Base-by-base conservation (phyloP, 2,797 vertebrate species). In the Rachycentron canadum region DNA sequence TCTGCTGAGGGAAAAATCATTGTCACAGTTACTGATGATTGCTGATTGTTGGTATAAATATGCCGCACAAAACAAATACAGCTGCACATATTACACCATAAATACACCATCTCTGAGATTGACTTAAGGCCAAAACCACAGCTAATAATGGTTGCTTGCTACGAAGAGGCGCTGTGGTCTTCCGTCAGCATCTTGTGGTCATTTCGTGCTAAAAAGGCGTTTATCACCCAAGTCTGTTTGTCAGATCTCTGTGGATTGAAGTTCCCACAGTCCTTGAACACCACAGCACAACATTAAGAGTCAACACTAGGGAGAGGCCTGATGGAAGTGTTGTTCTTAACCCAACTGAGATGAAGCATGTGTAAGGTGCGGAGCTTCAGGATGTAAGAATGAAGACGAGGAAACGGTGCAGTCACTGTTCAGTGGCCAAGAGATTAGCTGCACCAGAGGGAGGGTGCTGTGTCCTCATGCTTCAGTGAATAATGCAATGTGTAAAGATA, bases 351-450 rank as follows among this genome's bases (percentile, higher is more conserved):
- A 65, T 59, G 36, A 47, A 78, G 25, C 23, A 43, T 2, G 23
- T 38, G 17, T 56, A 26, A 38, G 19, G 30, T 8, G 5, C 25
- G 5, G 5, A 11, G 43, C 58, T 57, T 36, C n/a, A 47, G 53
- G 23, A 68, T 45, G 28, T 52, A 14, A 43, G 21, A 59, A 38
- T 36, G 26, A n/a, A 59, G 59, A 23, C 36, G n/a, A 56, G 30
- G 38, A 62, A 55, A 45, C 12, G 21, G 40, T 21, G n/a, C 21
- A 43, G 71, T 69, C 43, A 23, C 26, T 64, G 65, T 63, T 73
- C n/a, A 57, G 59, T 57, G 43, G 47, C 56, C 55, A n/a, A 23
- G 52, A 69, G 60, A 74, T 79, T 52, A 69, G 52, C 53, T 36
- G n/a, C 38, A 49, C 32, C 52, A 56, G 34, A 21, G 52, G 41